Conservation (phyloP, 2,797 vertebrate genomes). For the Uromys caudimaculatus region DNA sequence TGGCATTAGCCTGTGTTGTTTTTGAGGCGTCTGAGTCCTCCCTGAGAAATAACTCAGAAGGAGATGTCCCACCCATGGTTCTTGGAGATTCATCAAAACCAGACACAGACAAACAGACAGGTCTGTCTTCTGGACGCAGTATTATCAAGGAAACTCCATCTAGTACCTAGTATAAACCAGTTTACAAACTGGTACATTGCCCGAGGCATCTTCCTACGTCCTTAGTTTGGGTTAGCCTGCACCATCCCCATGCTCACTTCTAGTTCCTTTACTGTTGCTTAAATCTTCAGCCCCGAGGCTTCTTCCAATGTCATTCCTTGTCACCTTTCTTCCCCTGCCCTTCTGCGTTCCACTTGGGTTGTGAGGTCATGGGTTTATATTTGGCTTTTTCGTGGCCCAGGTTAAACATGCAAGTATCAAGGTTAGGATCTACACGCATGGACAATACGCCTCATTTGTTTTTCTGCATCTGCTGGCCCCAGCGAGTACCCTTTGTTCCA, state of each 20-base stretch:
- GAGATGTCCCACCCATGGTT: neutral
- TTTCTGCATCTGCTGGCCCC: neutral
- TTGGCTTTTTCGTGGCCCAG: neutral
- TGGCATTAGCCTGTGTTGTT: no score
- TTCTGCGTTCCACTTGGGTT: neutral
- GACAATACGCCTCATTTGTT: neutral
- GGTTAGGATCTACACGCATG: neutral
- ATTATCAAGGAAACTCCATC: neutral
- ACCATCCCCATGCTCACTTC: neutral
- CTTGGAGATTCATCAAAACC: neutral
- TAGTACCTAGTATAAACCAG: neutral
- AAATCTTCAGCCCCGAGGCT: neutral
- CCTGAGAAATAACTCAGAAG: neutral
- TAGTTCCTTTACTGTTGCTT: neutral
- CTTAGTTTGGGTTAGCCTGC: neutral
- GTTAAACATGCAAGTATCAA: neutral
- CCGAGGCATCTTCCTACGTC: neutral
- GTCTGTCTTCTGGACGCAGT: neutral
- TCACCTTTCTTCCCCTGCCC: neutral
- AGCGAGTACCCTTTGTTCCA: neutral
- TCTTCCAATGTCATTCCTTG: neutral
- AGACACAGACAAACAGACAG: neutral
- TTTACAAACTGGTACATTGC: neutral
- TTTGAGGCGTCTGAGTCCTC: no score
- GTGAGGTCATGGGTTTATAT: neutral